phyloP scores from a whole-genome alignment of 2,888 invertebrate species.

The Leptopterna dolabrata region DNA sequence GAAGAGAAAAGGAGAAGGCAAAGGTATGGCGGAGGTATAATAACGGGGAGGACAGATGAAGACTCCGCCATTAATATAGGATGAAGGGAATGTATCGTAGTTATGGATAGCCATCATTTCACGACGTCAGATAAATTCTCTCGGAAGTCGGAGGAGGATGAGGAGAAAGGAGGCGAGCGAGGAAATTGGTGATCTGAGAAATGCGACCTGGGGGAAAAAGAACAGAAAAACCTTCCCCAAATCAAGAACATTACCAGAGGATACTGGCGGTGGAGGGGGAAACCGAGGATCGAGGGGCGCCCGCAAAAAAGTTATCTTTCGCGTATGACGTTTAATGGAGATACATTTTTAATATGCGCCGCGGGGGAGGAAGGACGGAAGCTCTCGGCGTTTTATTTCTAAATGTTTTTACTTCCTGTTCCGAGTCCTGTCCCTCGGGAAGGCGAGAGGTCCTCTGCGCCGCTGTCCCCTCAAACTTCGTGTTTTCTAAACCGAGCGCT shows the following conservation, averaged over 20 bases:
- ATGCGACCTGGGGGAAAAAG: conserved; percentile 49
- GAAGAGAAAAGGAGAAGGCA: conserved; percentile 26
- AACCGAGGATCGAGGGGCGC: background rate
- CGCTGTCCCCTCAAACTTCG: conserved; percentile 32
- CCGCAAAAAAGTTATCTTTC: conserved; percentile 45
- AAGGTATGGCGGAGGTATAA: conserved; percentile 42
- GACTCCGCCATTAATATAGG: conserved; percentile 51
- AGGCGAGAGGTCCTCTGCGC: conserved; percentile 23
- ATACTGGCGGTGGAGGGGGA: background rate
- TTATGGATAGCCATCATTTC: conserved; percentile 54
- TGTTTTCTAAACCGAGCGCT: conserved; percentile 4
- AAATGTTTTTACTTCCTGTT: conserved; percentile 54
- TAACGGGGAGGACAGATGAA: conserved; percentile 53
- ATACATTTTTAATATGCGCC: conserved; percentile 59
- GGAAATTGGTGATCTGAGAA: conserved; percentile 54
- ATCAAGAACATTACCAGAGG: conserved; percentile 44
- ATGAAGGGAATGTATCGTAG: conserved; percentile 55
- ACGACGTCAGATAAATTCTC: conserved; percentile 50
- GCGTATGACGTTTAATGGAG: conserved; percentile 59
- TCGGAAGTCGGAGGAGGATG: background rate
- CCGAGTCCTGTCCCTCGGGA: conserved; percentile 14
- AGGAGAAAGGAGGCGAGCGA: conserved; percentile 36
- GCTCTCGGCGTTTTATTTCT: conserved; percentile 52
- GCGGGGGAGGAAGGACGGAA: conserved; percentile 41
- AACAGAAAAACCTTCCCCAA: conserved; percentile 48